These are phyloP conservation scores for Pteronura brasiliensis DNA, from an alignment of 2,113 vertebrate species.

Conservation along the genomic window DNA sequence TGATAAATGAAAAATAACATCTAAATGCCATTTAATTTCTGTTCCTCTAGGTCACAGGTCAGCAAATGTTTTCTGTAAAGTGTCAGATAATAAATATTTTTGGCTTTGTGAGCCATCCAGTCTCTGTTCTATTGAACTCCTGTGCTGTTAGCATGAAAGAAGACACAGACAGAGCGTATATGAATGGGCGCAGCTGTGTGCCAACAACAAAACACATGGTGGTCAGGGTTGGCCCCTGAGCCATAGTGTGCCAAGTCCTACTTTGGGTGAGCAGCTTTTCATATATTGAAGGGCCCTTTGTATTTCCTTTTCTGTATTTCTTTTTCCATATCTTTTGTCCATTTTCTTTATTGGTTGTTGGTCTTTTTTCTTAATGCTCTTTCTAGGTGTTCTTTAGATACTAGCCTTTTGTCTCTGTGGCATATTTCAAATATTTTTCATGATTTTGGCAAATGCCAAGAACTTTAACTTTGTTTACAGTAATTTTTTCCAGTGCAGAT, in stretches of 20 bases:
- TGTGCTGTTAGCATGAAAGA: not conserved
- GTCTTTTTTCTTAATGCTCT: not conserved
- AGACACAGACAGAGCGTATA: not conserved
- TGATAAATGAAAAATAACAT: not conserved
- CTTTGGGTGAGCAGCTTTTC: not conserved
- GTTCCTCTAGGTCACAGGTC: not conserved
- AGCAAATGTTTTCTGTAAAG: not conserved
- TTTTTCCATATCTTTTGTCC: not conserved
- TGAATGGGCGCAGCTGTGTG: not conserved
- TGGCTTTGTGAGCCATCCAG: not conserved
- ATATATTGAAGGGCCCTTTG: not conserved
- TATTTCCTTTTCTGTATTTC: not conserved
- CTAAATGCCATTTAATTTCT: conserved; percentile 31
- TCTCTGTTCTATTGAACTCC: not conserved
- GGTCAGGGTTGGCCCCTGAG: not conserved
- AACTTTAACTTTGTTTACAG: not conserved
- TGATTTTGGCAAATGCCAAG: not conserved
- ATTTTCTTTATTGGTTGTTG: conserved; percentile 2
- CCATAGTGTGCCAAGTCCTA: not conserved
- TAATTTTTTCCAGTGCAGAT: not conserved
- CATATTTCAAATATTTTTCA: not conserved
- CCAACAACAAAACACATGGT: not conserved
- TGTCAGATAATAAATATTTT: not conserved
- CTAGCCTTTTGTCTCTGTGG: not conserved
- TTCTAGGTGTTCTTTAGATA: not conserved